Conservation (phyloP, 2,113 vertebrate species). For the Rhabdomys dilectus region DNA sequence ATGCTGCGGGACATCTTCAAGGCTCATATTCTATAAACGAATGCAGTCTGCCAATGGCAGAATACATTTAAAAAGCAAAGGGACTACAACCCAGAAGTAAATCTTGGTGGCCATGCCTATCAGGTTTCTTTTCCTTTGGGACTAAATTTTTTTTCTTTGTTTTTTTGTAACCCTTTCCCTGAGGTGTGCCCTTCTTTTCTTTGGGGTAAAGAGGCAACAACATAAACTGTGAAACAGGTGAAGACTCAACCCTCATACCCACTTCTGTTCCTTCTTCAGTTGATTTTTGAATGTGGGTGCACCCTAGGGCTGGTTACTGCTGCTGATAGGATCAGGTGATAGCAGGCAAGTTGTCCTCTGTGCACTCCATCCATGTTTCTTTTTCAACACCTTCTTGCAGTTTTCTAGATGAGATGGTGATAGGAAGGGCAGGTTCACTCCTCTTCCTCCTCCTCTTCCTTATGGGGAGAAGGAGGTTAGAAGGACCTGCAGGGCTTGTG, state of each 20-base stretch:
- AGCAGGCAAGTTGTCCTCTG: background rate
- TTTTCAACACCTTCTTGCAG: background rate
- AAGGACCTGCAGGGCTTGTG: background rate
- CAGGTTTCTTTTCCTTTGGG: background rate
- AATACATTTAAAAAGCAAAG: background rate
- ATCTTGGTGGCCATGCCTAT: background rate
- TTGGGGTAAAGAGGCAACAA: background rate
- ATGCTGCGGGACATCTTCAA: background rate
- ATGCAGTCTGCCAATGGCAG: background rate
- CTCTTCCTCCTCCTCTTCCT: background rate
- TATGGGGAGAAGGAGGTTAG: background rate
- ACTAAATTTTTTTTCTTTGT: background rate
- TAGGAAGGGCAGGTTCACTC: background rate
- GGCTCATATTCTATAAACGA: background rate
- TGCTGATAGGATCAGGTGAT: background rate
- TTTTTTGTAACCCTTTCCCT: background rate
- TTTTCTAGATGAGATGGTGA: background rate
- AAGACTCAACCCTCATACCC: background rate
- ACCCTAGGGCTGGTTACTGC: background rate
- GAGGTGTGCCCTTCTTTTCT: background rate
- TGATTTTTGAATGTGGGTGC: background rate
- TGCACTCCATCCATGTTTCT: background rate
- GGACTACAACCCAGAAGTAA: background rate
- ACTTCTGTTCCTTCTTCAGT: background rate
- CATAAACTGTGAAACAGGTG: background rate